Conservation (phyloP, 2,888 invertebrate species). For the Protophormia terraenovae region DNA sequence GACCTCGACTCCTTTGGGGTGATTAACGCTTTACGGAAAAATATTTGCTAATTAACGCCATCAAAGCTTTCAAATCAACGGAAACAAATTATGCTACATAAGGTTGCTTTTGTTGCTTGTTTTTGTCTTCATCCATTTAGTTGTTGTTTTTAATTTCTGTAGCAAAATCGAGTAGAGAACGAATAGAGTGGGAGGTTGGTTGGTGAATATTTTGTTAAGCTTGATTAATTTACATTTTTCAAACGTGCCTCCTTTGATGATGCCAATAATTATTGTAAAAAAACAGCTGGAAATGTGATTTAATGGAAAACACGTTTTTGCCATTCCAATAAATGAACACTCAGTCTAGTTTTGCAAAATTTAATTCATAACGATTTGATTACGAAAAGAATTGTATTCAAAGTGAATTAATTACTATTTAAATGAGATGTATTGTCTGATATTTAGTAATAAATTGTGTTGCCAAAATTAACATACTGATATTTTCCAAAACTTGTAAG, state of each 20-base stretch:
- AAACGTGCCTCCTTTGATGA: constrained; percentile 51
- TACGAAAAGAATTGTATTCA: not conserved
- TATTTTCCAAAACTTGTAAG: too few species aligned
- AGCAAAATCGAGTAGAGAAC: not conserved
- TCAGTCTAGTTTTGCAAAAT: not conserved
- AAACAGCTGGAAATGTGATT: constrained; percentile 48
- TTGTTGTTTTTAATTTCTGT: not conserved
- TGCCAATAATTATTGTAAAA: constrained; percentile 33
- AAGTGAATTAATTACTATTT: not conserved
- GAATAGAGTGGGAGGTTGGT: not conserved
- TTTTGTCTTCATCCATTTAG: not conserved
- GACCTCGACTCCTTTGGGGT: constrained; percentile 15
- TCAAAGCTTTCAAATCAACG: constrained; percentile 46
- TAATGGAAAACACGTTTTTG: constrained; percentile 48
- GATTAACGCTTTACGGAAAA: constrained; percentile 49
- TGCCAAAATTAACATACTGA: too few species aligned
- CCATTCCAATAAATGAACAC: constrained; percentile 13
- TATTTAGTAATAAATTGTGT: too few species aligned
- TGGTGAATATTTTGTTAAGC: not conserved
- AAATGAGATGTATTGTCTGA: not conserved
- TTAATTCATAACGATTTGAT: not conserved
- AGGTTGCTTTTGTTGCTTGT: constrained; percentile 10
- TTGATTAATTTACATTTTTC: constrained; percentile 51
- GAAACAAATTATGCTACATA: constrained; percentile 48
- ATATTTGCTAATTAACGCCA: constrained; percentile 58